Evolutionary conservation across 2,113 vertebrate genomes (phyloP), one percentile per base, ranked within the genome.

Genomic region (Vidua macroura): DNA sequence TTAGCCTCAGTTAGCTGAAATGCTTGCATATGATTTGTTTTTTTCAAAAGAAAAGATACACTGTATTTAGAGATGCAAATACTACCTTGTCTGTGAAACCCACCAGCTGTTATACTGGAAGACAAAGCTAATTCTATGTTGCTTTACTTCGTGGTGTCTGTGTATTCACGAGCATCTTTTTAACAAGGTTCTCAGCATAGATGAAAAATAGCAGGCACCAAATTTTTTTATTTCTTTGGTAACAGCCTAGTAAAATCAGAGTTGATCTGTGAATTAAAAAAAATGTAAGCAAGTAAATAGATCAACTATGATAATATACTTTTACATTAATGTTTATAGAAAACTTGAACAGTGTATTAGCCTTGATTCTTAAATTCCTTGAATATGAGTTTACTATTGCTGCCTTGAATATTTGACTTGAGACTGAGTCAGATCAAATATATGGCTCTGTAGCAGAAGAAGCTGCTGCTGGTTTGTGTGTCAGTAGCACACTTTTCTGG

Each of bases 41-140:
- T 80, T 77, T 70, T 62, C 76, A 74, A 82, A 95, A 93, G 76
- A 96, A 94, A 93, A 81, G 81, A 94, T 92, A 88, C 90, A 60
- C 67, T 95, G 70, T 93, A 91, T 93, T 94, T 92, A 94, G 83
- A 94, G 81, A 96, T 89, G 93, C 86, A 96, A 95, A 96, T 92
- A 28, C 58, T 89, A 92, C 93, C 92, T 97, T 88, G 67, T 84
- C 78, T 94, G 88, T 83, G 91, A 85, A 95, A 92, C 11, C 46
- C 78, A 69, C 67, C 83, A 91, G 88, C 85, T 96, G 90, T 88
- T 92, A 48, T 11, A 33, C 58, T 75, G 86, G 49, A 86, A 64
- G 60, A 93, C 86, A 83, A 91, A 88, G 84, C 90, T 81, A 66
- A 77, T 95, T 94, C 83, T 93, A 2, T 94, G 77, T 78, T 86